Evolutionary conservation across 2,888 invertebrate species (phyloP).

Genomic region (Camptogramma bilineatum): DNA sequence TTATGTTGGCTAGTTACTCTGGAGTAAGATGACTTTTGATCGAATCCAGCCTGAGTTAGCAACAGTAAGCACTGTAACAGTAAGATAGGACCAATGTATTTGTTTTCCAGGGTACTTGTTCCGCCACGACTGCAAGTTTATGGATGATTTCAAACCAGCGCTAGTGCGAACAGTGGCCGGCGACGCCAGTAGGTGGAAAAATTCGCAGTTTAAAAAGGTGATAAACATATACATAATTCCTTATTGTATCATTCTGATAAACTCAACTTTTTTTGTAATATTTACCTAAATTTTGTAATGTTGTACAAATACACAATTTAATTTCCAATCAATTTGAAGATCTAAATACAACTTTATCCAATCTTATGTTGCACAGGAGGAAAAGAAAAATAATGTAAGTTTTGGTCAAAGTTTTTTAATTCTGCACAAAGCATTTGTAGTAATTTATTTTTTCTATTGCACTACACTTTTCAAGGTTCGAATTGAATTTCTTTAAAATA

Average conservation of each 20-base stretch:
- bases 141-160: slow-evolving; percentile 72
- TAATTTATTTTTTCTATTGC: not conserved
- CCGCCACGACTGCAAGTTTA: slow-evolving; percentile 57
- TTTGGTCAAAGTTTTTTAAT: not conserved
- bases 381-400: slow-evolving; percentile 22
- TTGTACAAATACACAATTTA: no score
- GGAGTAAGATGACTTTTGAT: no score
- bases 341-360: no score
- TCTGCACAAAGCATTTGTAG: not conserved
- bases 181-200: slow-evolving; percentile 50
- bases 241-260: no score
- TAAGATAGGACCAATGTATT: not conserved
- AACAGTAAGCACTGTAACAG: no score
- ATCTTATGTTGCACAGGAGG: slow-evolving; percentile 18
- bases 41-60: no score
- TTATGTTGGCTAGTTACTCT: no score
- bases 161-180: slow-evolving; percentile 48
- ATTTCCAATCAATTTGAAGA: no score
- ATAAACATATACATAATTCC: slow-evolving; percentile 12
- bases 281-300: no score
- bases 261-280: no score
- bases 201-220: slow-evolving; percentile 62
- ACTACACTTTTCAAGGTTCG: not conserved
- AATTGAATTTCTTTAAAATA: no score
- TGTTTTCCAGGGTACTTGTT: slow-evolving; percentile 66